Percentiles rank a stretch among this genome's conserved stretches.
Evolutionary conservation across 92 coral and sea anemone genomes (phyloP).

Genomic region (Epizoanthus rinbou): DNA sequence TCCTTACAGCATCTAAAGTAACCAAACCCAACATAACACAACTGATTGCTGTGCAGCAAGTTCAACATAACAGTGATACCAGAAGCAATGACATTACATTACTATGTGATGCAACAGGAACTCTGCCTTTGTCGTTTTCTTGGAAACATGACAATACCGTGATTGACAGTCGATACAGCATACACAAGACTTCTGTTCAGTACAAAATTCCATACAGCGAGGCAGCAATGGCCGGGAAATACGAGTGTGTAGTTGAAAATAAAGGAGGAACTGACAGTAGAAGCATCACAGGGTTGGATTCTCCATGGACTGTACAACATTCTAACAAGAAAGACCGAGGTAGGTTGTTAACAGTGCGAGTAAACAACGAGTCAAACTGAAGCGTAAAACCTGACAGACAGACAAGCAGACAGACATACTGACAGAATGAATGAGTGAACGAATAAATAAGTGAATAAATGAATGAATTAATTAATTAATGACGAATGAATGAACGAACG

Average conservation of each 20-base stretch:
- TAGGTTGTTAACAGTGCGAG: not conserved
- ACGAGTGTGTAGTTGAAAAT: constrained; percentile 11
- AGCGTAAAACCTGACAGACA: not conserved
- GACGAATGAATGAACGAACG: too few species aligned
- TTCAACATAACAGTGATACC: not conserved
- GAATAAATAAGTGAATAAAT: too few species aligned
- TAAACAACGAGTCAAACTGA: not conserved
- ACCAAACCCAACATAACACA: constrained; percentile 4
- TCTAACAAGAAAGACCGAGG: constrained; percentile 3
- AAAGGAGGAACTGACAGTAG: not conserved
- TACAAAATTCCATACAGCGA: not conserved
- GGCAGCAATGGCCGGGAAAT: not conserved
- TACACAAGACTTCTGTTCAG: not conserved
- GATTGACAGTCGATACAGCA: not conserved
- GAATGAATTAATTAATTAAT: too few species aligned
- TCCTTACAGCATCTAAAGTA: not conserved
- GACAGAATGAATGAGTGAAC: not conserved
- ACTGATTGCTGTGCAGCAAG: not conserved
- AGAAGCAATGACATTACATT: not conserved
- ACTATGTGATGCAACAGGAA: constrained; percentile 8
- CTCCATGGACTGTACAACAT: not conserved
- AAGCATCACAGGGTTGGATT: not conserved
- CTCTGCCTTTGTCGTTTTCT: constrained; percentile 2
- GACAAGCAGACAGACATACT: not conserved
- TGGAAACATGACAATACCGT: not conserved